Base-by-base conservation (phyloP, 2,888 invertebrate species). In the Hydriomena furcata region DNA sequence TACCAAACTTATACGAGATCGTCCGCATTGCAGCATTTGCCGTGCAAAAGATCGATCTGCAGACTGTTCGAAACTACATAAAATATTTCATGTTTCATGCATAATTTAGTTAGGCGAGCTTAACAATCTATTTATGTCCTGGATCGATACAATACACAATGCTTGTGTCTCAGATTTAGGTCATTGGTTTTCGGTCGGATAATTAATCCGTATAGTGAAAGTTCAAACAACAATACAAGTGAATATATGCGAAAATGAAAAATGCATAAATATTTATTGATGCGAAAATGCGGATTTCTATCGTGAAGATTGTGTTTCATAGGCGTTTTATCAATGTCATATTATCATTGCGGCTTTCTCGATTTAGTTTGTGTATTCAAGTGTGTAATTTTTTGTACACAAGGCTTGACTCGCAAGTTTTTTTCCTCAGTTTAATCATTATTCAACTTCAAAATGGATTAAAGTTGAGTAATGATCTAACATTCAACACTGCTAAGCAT, bases 11-110 rank as follows among this genome's bases (percentile, higher is more conserved):
- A n/a, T 21, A 8, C 1, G 11, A n/a, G n/a, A 34, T 28, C 25
- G 11, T 32, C 42, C 13, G 49, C 49, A 49, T 32, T 49, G 49
- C 43, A 34, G 43, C 13, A 32, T 10, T 21, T 36, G 25, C 21
- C 20, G 24, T 35, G 32, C 28, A 23, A 17, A 23, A 23, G 23
- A 49, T 48, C 28, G 31, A 31, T 37, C 24, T 7, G 8, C 31
- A 25, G 25, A 8, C 0, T 10, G 11, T 23, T n/a, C 10, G 10
- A 27, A 24, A 20, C n/a, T 10, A 12, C 20, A 30, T 30, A 6
- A 30, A 12, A 21, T 37, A 42, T 42, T 42, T 42, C 24, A 20
- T 4, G 37, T 27, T 47, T 13, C 28, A 25, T 41, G 12, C 28
- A 44, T 50, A 21, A 44, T 40, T 50, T 32, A 40, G 30, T 34